Evolutionary conservation across 2,797 vertebrate species (phyloP), one percentile per base, ranked within the genome.

Genomic region (Myripristis murdjan): DNA sequence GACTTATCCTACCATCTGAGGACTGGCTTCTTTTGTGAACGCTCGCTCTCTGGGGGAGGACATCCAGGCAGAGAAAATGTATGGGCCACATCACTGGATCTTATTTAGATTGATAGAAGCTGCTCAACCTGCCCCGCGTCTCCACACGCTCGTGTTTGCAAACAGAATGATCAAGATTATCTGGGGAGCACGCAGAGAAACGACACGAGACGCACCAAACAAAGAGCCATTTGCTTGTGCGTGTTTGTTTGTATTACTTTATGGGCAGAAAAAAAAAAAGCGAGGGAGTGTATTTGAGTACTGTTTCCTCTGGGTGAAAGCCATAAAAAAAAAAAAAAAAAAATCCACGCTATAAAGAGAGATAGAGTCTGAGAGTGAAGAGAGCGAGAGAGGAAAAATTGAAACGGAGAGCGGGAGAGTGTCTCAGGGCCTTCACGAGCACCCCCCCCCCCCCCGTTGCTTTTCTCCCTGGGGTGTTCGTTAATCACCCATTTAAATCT

Each of bases 401-500:
- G n/a, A 11, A 16, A 14, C 23, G 31, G 28, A 31, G 28, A 64
- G n/a, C 70, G 48, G 59, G 12, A 26, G 73, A 72, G 54, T 48
- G 44, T 48, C 51, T 54, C 28, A 77, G 74, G 39, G 46, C 67
- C 54, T 84, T 49, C 56, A 51, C 14, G 22, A 68, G 12, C 53
- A n/a, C 57, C 24, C 22, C 12, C 52, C 28, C 68, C 0, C 74
- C 73, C 77, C 89, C 79, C 12, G 60, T 46, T 54, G 82, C 55
- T 56, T 64, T 58, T 74, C 82, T 84, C 83, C 78, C 76, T 5
- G 0, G 88, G 86, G 82, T 61, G 83, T 89, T 84, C 72, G 88
- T 92, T 91, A 92, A 93, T 93, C 89, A 91, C 81, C 87, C 87
- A 84, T 89, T 87, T 76, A 91, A 83, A 89, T 87, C 80, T 82